Evolutionary conservation across 30 jellyfish, hydroid and myxozoan genomes (phyloP), one percentile per base, ranked within the genome.

Genomic region (Hydra vulgaris): DNA sequence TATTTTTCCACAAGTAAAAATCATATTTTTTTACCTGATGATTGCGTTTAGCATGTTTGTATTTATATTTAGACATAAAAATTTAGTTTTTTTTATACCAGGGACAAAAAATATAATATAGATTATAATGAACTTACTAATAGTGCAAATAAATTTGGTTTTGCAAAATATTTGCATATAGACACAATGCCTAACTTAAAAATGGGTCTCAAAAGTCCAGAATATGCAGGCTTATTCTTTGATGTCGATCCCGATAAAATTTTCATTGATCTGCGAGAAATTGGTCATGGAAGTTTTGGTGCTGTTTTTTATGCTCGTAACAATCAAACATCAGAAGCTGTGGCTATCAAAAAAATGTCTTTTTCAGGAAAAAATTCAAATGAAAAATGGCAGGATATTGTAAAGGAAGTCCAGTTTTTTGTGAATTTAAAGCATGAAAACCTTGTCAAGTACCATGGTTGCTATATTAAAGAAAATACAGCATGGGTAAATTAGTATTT

Each of bases 241-340:
- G 98, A 92, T 76, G 74, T 70, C 20, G 98, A 92, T 76, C 98
- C 98, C 17, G 98, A 92, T 27, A 92, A 92, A 79, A 78, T 83
- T 16, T 92, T 92, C 76, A 25, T 86, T 70, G 98, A 92, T 68
- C 85, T 92, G 54, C 89, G 98, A 69, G 98, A 92, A 83, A 92
- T 92, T 80, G 98, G 98, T 74, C 98, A 92, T 92, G 98, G 98
- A 25, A 92, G 98, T 76, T 92, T 92, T 77, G 98, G 96, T 17
- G 98, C 98, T 68, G 98, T 92, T 23, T 92, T 79, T 21, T 79
- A 85, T 89, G 97, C 97, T 27, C 56, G 93, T 27, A 83, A 90
- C 76, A 78, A 72, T 20, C 96, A 90, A 77, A 72, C 92, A 15
- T 72, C 75, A 71, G 97, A 90, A 79, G 95, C 87, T 21, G 97